A percentile compares a stretch with the other conserved stretches of the same genome.
phyloP scores from a whole-genome alignment of 2,888 invertebrate species.

The Pocota personata region DNA sequence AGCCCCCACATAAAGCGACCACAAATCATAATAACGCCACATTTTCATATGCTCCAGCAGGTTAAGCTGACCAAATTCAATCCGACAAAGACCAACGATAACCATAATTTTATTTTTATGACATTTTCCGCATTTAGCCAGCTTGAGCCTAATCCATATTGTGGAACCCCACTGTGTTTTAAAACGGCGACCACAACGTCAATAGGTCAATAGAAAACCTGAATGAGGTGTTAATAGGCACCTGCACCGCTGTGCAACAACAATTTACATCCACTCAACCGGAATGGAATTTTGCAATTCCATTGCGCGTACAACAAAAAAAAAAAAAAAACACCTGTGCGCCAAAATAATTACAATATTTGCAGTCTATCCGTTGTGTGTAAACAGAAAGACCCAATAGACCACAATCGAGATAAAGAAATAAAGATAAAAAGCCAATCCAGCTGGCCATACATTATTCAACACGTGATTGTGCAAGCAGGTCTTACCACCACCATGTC shows the following conservation, averaged over 20 bases:
- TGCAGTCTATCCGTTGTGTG: neutral
- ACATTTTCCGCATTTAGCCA: neutral
- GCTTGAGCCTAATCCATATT: neutral
- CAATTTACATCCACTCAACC: constrained; percentile 29
- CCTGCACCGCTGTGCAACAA: neutral
- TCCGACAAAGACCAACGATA: neutral
- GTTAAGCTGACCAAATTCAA: neutral
- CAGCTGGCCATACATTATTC: constrained; percentile 20
- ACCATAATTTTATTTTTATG: neutral
- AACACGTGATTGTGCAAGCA: constrained; percentile 62
- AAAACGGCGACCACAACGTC: constrained; percentile 27
- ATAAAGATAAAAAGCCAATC: neutral
- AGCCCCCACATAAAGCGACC: neutral
- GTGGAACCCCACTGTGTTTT: neutral
- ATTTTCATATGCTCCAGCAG: neutral
- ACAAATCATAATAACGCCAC: neutral
- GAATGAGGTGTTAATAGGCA: constrained; percentile 39
- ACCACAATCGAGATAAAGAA: neutral
- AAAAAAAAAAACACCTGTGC: constrained; percentile 51
- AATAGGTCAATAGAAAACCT: constrained; percentile 52
- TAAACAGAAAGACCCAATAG: constrained; percentile 12
- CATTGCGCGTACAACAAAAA: neutral
- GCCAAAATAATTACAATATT: constrained; percentile 35
- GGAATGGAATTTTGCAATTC: constrained; percentile 65
- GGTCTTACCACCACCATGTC: constrained; percentile 13